A percentile compares a stretch with the other conserved stretches of the same genome.
phyloP scores from a whole-genome alignment of 2,888 invertebrate genomes.

The Horisme vitalbata region DNA sequence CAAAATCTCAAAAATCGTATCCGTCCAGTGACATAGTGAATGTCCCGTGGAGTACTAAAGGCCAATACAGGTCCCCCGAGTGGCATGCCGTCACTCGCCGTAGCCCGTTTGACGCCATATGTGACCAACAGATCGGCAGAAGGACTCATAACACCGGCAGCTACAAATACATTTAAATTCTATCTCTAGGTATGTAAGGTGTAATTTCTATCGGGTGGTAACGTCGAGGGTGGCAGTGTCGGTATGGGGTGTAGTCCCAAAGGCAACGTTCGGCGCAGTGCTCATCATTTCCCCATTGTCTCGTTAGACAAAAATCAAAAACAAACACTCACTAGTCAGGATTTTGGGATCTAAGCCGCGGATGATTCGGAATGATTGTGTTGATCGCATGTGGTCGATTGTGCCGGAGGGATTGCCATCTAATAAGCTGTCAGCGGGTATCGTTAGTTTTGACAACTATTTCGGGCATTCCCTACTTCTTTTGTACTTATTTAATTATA shows the following conservation, averaged over 20 bases:
- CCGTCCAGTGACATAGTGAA: conserved; percentile 60
- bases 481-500: neutral
- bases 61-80: conserved; percentile 77
- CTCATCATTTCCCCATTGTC: conserved; percentile 83
- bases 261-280: conserved; percentile 73
- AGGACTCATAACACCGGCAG: conserved; percentile 47
- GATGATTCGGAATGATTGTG: conserved; percentile 71
- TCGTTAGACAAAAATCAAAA: conserved; percentile 83
- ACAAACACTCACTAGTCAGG: conserved; percentile 74
- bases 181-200: conserved; percentile 51
- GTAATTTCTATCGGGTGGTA: conserved; percentile 42
- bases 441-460: conserved; percentile 28
- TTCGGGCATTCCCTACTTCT: conserved; percentile 24
- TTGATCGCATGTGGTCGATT: conserved; percentile 61
- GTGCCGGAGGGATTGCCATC: conserved; percentile 56
- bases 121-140: conserved; percentile 52
- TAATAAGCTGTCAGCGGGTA: conserved; percentile 47
- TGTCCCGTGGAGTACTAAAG: conserved; percentile 60
- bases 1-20: conserved; percentile 57
- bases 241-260: conserved; percentile 76
- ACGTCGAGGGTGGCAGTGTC: conserved; percentile 54
- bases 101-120: conserved; percentile 81
- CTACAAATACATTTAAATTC: conserved; percentile 48
- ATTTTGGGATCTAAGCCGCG: conserved; percentile 74
- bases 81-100: conserved; percentile 76